A percentile compares a stretch with the other conserved stretches of the same genome.
Conservation (phyloP, 2,888 invertebrate species). For the Thymelicus lineola region DNA sequence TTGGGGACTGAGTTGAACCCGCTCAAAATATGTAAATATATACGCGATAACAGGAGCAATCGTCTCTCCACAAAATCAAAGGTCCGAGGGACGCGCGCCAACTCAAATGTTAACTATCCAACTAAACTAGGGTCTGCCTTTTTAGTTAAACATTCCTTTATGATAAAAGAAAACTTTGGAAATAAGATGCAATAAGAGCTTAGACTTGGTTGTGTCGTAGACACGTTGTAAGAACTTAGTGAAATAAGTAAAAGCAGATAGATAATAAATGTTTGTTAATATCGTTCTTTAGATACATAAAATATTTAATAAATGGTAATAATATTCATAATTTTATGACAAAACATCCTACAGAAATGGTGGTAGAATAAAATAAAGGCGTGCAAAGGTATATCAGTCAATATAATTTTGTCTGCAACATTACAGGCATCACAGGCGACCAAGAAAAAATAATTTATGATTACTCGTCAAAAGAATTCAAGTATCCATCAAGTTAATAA, state of each 20-base stretch:
- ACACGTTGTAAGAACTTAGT: background rate
- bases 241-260: background rate
- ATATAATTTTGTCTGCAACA: no score
- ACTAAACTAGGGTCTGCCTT: slow-evolving; percentile 26
- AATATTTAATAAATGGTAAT: no score
- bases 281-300: no score
- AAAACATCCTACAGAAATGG: no score
- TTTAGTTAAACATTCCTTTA: slow-evolving; percentile 9
- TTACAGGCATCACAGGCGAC: no score
- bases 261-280: slow-evolving; percentile 7
- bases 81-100: slow-evolving; percentile 29
- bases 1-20: slow-evolving; percentile 42
- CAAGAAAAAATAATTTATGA: no score
- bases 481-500: no score
- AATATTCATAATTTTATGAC: no score
- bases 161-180: background rate
- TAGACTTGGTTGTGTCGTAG: background rate
- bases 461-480: no score
- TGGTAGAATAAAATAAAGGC: no score
- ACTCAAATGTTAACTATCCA: slow-evolving; percentile 24
- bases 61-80: slow-evolving; percentile 41
- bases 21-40: slow-evolving; percentile 50
- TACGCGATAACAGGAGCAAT: slow-evolving; percentile 45
- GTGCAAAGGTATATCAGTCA: no score
- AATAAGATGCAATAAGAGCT: background rate